Evolutionary conservation across 2,797 vertebrate species (phyloP).

Genomic region (Hozukius guyotensis): DNA sequence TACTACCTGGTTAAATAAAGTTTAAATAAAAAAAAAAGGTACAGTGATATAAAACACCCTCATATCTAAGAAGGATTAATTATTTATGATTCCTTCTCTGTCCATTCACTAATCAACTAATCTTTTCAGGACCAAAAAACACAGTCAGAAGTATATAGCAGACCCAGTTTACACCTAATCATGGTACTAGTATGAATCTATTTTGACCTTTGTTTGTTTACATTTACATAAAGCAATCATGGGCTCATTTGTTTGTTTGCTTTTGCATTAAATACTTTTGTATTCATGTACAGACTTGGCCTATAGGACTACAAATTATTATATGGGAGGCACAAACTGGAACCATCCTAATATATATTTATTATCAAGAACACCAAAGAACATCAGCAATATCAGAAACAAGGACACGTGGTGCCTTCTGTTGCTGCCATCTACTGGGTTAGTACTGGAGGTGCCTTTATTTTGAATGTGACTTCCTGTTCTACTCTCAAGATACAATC

Average conservation of each 20-base stretch:
- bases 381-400: neutral
- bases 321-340: neutral
- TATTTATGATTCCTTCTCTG: neutral
- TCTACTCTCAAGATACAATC: neutral
- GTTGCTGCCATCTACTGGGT: slow-evolving; percentile 36
- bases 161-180: accelerated
- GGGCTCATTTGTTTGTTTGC: neutral
- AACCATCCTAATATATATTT: neutral
- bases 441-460: neutral
- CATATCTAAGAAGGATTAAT: neutral
- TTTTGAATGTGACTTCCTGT: neutral
- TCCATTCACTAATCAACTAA: neutral
- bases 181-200: neutral
- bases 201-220: neutral
- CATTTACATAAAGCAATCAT: neutral
- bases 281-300: neutral
- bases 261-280: neutral
- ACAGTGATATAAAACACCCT: neutral
- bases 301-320: neutral
- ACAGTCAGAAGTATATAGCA: neutral
- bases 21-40: too few relatives aligned
- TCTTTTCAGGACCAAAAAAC: neutral
- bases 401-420: neutral
- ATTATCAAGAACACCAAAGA: neutral
- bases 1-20: too few relatives aligned